phyloP scores from a whole-genome alignment of 2,113 vertebrate genomes.

The Furnarius figulus region DNA sequence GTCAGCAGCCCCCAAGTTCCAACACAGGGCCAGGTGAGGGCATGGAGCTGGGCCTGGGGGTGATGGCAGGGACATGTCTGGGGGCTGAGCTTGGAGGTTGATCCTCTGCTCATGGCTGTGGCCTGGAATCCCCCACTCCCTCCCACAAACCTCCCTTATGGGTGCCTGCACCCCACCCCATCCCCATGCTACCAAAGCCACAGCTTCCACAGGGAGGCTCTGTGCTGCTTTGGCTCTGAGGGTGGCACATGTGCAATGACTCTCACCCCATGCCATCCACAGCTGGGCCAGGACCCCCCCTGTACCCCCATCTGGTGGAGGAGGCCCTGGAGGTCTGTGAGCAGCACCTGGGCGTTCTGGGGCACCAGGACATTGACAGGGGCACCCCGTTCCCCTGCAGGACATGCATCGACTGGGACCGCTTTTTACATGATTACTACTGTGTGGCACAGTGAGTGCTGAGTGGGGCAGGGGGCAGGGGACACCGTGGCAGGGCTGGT shows the following conservation, averaged over 20 bases:
- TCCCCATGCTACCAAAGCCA: neutral
- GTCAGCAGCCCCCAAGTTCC: neutral
- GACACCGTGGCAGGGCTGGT: rapidly evolving
- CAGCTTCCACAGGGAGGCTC: neutral
- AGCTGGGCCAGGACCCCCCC: neutral
- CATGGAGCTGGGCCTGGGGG: neutral
- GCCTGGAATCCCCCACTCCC: too few relatives aligned
- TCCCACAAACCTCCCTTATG: neutral
- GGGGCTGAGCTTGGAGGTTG: neutral
- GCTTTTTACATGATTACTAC: slow-evolving; percentile 85
- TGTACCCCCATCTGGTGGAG: slow-evolving; percentile 77
- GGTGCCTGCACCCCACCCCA: neutral
- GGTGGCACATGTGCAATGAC: neutral
- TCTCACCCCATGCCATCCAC: neutral
- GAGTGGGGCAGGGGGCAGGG: rapidly evolving
- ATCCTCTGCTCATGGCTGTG: neutral
- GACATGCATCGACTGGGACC: slow-evolving; percentile 72
- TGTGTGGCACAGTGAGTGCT: slow-evolving; percentile 81
- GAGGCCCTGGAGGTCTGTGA: slow-evolving; percentile 80
- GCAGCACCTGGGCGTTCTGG: slow-evolving; percentile 78
- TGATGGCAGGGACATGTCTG: neutral
- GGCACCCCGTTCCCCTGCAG: neutral
- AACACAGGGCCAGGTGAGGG: neutral
- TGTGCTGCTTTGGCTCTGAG: neutral
- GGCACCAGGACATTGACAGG: slow-evolving; percentile 84